These are phyloP conservation scores for Heliconius ismenius DNA, from an alignment of 2,888 invertebrate species.

Conservation along the genomic window DNA sequence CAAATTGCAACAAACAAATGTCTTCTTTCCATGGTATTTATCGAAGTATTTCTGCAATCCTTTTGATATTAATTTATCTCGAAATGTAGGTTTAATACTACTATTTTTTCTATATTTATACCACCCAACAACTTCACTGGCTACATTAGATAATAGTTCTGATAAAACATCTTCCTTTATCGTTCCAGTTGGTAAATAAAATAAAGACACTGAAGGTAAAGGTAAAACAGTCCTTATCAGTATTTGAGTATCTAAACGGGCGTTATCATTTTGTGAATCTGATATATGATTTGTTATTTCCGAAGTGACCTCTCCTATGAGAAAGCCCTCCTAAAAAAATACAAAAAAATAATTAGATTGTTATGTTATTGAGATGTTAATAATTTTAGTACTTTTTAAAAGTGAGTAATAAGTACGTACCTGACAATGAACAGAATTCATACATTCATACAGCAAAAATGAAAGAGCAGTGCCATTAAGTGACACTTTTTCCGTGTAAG, in stretches of 20 bases:
- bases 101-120: slow-evolving; percentile 83
- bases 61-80: slow-evolving; percentile 84
- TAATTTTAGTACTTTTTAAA: slow-evolving; percentile 2
- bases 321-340: slow-evolving; percentile 82
- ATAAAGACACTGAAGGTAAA: slow-evolving; percentile 79
- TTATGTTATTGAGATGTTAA: not conserved
- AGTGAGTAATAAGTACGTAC: slow-evolving; percentile 59
- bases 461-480: slow-evolving; percentile 85
- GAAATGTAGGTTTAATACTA: slow-evolving; percentile 80
- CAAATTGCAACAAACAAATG: slow-evolving; percentile 84
- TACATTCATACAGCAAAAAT: slow-evolving; percentile 85
- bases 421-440: slow-evolving; percentile 83
- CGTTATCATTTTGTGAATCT: slow-evolving; percentile 84
- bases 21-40: slow-evolving; percentile 77
- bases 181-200: slow-evolving; percentile 82
- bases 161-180: slow-evolving; percentile 80
- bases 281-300: slow-evolving; percentile 86
- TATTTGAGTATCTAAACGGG: slow-evolving; percentile 83
- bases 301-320: slow-evolving; percentile 84
- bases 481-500: slow-evolving; percentile 78
- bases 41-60: slow-evolving; percentile 82
- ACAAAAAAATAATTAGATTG: not conserved
- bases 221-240: slow-evolving; percentile 83
- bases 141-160: slow-evolving; percentile 76
- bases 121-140: slow-evolving; percentile 85